These are phyloP conservation scores for Manduca sexta DNA, from an alignment of 1,140 invertebrate genomes.

Conservation along the genomic window DNA sequence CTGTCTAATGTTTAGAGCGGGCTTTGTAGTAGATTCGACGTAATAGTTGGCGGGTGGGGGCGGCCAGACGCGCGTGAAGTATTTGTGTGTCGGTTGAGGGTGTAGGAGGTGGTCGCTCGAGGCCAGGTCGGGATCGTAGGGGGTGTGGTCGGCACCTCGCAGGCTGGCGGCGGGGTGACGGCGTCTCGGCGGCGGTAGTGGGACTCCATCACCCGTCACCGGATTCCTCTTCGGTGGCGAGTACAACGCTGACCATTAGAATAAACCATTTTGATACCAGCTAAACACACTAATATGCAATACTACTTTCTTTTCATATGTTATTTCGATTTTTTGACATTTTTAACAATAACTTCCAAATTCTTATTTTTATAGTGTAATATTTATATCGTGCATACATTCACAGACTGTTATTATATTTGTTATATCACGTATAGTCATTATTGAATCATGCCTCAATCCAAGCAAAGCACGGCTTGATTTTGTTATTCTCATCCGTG, in stretches of 20 bases:
- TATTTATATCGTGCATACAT: constrained; percentile 1
- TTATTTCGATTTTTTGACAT: neutral
- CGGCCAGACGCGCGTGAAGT: constrained; percentile 48
- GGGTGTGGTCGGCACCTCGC: constrained; percentile 60
- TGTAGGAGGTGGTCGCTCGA: constrained; percentile 30
- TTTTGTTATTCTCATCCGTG: neutral
- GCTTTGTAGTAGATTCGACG: constrained; percentile 51
- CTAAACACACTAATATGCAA: constrained; percentile 11
- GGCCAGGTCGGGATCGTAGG: constrained; percentile 14
- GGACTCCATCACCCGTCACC: constrained; percentile 68
- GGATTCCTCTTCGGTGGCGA: constrained; percentile 69
- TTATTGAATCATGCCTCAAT: constrained; percentile 12
- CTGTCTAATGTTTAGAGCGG: constrained; percentile 26
- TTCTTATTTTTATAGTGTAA: neutral
- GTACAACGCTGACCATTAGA: constrained; percentile 65
- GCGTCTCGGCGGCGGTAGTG: constrained; percentile 49
- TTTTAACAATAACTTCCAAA: neutral
- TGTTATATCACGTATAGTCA: neutral
- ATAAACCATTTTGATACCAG: constrained; percentile 60
- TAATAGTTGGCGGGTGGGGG: constrained; percentile 54
- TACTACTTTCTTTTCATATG: neutral
- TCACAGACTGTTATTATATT: constrained; percentile 2
- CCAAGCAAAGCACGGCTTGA: constrained; percentile 15
- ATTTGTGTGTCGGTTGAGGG: constrained; percentile 55
- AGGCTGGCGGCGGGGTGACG: constrained; percentile 57